phyloP scores from a whole-genome alignment of 2,113 vertebrate genomes.

The Mustela nigripes region DNA sequence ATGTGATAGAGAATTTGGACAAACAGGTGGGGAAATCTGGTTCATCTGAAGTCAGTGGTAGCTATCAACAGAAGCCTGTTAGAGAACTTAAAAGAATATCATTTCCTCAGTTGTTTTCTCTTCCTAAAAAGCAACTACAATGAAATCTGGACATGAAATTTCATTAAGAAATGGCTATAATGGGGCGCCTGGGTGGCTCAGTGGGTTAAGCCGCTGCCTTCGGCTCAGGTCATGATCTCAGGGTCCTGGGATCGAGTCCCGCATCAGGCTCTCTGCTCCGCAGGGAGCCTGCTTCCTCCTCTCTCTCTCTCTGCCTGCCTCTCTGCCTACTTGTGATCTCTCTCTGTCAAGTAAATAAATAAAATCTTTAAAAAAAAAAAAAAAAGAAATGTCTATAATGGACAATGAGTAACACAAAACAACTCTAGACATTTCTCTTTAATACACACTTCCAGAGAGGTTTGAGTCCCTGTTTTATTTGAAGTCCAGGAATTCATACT shows the following conservation, averaged over 20 bases:
- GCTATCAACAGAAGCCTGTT: constrained; percentile 50
- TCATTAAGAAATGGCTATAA: constrained; percentile 41
- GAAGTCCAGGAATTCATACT: neutral
- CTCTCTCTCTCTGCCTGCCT: too few species aligned
- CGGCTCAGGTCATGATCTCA: too few species aligned
- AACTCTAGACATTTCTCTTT: constrained; percentile 46
- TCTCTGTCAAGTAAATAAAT: too few species aligned
- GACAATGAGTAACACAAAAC: constrained; percentile 12
- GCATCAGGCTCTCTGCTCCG: too few species aligned
- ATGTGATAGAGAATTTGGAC: constrained; percentile 32
- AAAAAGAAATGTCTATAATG: constrained; percentile 3
- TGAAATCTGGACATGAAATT: constrained; percentile 54
- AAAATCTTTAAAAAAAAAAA: too few species aligned
- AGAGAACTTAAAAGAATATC: constrained; percentile 60
- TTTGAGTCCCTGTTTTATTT: neutral
- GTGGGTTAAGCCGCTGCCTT: too few species aligned
- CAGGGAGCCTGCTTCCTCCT: too few species aligned
- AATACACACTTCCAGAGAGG: constrained; percentile 35
- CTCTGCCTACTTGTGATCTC: too few species aligned
- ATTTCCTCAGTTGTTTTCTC: constrained; percentile 64
- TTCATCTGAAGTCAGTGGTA: constrained; percentile 30
- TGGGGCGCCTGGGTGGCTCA: too few species aligned
- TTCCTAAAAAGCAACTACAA: neutral
- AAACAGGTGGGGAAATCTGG: neutral
- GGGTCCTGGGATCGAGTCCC: too few species aligned